Conservation (phyloP, 1,140 invertebrate species). For the Danaus melanippus region DNA sequence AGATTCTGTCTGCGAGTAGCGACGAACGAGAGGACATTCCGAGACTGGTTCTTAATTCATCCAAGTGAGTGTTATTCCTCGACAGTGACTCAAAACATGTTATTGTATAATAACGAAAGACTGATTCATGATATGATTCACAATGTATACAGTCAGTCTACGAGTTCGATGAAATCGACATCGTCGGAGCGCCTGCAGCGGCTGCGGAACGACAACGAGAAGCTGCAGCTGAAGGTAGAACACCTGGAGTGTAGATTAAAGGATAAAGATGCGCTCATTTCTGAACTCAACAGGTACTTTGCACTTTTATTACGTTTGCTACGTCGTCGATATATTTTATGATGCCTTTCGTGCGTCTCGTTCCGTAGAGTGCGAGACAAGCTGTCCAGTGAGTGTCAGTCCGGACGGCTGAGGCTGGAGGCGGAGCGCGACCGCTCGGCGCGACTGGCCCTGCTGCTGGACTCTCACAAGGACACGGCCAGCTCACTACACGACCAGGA, state of each 20-base stretch:
- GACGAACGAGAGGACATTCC: constrained; percentile 58
- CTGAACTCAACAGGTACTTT: constrained; percentile 52
- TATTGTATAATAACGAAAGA: constrained; percentile 1
- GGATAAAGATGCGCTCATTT: constrained; percentile 63
- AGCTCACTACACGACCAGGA: constrained; percentile 71
- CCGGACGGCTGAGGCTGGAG: constrained; percentile 42
- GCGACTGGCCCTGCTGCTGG: constrained; percentile 51
- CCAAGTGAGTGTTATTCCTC: constrained; percentile 42
- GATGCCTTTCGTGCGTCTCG: not conserved
- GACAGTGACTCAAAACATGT: not conserved
- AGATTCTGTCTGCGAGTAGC: constrained; percentile 61
- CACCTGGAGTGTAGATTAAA: constrained; percentile 45
- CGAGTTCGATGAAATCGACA: constrained; percentile 49
- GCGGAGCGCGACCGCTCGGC: constrained; percentile 53
- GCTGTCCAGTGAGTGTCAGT: constrained; percentile 42
- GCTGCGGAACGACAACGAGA: constrained; percentile 46
- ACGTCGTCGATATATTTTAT: not conserved
- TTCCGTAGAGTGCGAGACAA: constrained; percentile 45
- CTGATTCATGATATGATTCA: too few relatives aligned
- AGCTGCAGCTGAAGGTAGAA: constrained; percentile 46
- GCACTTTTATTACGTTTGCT: too few relatives aligned
- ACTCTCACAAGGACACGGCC: constrained; percentile 53
- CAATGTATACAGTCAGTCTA: constrained; percentile 11
- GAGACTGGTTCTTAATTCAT: constrained; percentile 46
- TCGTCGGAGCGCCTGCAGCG: constrained; percentile 45